Evolutionary conservation across 1,140 invertebrate genomes (phyloP), one percentile per base, ranked within the genome.

Genomic region (Neodiprion lecontei): DNA sequence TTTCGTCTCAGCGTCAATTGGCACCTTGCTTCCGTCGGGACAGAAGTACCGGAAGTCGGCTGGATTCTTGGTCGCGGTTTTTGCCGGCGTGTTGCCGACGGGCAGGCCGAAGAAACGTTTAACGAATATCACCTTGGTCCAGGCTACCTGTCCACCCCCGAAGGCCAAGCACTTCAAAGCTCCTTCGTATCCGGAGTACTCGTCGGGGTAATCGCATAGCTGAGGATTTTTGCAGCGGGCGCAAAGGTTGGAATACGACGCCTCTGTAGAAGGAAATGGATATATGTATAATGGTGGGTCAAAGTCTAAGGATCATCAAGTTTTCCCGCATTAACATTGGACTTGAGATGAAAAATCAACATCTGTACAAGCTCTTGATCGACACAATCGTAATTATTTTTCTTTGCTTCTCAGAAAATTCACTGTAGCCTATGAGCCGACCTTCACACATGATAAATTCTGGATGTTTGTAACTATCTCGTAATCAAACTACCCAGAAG

Each of bases 181-280:
- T 0, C 96, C 96, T 68, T 95, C 92, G 82, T 96, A 96, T 1
- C 96, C 96, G 61, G 94, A 94, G 83, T 90, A 96, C 65, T 91
- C 91, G 81, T 97, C 96, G 7, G 94, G 94, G 75, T 96, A 95
- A 82, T 96, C 93, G 82, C 94, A 96, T 72, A 90, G 86, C 1
- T 90, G 87, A 0, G 94, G 94, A 75, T 94, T 90, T 77, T 94
- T 91, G 82, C 95, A 96, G 1, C 95, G 86, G 3, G 90, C 89
- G 80, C 95, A 96, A 77, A 96, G 84, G 65, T 94, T 93, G 11
- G 90, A 88, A 82, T 95, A 95, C 73, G 91, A 91, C 53, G 90
- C 87, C 86, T 95, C 93, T 94, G 83, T 17, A 84, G 86, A 78
- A 12, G 28, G 28, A 40, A 40, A 3, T 5, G 28, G 28, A 3